phyloP scores from a whole-genome alignment of 2,797 vertebrate species.

The Lepidocolaptes lacrymiger region DNA sequence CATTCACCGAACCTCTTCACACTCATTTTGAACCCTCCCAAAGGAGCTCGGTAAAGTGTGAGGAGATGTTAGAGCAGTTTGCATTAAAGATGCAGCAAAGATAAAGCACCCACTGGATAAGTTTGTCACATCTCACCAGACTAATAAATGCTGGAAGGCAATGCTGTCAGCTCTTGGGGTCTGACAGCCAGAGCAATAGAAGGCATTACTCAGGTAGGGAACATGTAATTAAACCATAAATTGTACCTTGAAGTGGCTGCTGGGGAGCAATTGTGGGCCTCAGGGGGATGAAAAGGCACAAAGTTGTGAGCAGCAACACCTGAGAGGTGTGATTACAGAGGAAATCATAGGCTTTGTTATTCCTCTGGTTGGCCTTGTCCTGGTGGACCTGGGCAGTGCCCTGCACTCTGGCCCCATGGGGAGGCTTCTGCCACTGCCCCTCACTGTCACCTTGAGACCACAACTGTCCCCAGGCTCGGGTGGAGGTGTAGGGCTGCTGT shows the following conservation, averaged over 20 bases:
- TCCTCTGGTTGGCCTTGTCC: neutral
- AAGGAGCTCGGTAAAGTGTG: neutral
- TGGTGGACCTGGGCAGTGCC: accelerated
- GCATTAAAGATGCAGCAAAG: neutral
- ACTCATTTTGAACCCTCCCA: neutral
- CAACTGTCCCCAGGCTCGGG: accelerated
- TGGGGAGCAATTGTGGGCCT: neutral
- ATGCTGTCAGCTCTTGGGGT: neutral
- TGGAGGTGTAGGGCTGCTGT: neutral
- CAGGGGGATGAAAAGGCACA: neutral
- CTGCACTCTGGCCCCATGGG: accelerated
- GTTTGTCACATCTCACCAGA: neutral
- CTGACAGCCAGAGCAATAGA: neutral
- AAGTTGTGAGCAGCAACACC: neutral
- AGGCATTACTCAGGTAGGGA: neutral
- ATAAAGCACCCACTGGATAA: neutral
- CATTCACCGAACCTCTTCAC: accelerated
- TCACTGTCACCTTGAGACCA: accelerated
- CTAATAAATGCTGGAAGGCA: neutral
- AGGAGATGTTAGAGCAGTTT: neutral
- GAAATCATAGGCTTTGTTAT: neutral
- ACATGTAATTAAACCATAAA: conserved; percentile 5
- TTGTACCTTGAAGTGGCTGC: neutral
- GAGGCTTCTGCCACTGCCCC: accelerated
- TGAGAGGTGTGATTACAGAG: neutral